These are phyloP conservation scores for Carlito syrichta DNA, from an alignment of 2,113 vertebrate species.

Conservation along the genomic window DNA sequence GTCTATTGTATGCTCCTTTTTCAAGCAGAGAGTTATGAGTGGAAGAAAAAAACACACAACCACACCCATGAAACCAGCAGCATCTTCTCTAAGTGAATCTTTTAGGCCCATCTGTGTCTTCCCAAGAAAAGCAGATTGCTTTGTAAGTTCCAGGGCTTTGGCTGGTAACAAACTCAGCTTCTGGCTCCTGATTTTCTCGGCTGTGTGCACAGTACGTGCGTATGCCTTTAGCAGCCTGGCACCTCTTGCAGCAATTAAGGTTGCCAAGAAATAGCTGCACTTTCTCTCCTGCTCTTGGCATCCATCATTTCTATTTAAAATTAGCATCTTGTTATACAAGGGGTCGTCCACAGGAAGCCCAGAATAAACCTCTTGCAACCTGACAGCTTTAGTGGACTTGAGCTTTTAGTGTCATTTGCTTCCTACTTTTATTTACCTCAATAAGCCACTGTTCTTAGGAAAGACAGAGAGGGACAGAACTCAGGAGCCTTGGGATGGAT, in stretches of 20 bases:
- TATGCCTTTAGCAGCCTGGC: constrained; percentile 70
- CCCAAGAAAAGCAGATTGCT: constrained; percentile 37
- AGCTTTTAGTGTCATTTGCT: neutral
- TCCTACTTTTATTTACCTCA: neutral
- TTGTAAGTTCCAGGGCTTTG: neutral
- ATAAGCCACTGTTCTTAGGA: neutral
- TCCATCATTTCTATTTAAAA: constrained; percentile 29
- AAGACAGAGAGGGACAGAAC: neutral
- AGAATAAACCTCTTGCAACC: neutral
- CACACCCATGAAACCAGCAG: neutral
- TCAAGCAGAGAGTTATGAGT: neutral
- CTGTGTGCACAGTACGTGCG: constrained; percentile 31
- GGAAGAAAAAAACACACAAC: neutral
- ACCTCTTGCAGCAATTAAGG: neutral
- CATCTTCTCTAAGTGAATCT: neutral
- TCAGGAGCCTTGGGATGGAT: neutral
- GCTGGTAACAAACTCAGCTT: constrained; percentile 15
- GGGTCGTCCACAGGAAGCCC: neutral
- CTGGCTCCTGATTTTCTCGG: neutral
- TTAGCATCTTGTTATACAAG: constrained; percentile 40
- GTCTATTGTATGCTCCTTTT: neutral
- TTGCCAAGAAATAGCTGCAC: constrained; percentile 28
- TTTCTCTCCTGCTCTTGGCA: neutral
- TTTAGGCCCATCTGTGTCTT: constrained; percentile 4
- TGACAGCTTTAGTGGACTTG: neutral